Conservation (phyloP, 2,113 vertebrate species). For the Zosterops pallidus region DNA sequence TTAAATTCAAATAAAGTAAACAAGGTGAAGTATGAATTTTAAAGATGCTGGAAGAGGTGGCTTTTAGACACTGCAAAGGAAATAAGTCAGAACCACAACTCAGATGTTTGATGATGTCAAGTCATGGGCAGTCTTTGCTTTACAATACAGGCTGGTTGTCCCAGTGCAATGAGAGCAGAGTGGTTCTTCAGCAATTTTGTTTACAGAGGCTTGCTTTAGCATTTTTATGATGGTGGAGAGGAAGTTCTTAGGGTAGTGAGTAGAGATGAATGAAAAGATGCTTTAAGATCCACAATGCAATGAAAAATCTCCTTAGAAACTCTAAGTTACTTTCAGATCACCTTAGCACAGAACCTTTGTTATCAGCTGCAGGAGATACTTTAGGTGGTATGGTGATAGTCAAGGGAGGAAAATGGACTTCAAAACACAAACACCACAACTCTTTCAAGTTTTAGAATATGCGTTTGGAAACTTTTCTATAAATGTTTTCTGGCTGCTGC, state of each 20-base stretch:
- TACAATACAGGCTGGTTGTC: neutral
- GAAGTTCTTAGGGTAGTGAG: neutral
- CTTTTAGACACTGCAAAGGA: neutral
- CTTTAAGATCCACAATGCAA: neutral
- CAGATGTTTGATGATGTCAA: neutral
- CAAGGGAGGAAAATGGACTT: rapidly evolving
- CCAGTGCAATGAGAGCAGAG: neutral
- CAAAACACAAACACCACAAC: neutral
- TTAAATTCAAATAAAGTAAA: neutral
- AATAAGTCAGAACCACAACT: neutral
- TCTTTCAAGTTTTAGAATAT: neutral
- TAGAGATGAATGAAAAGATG: neutral
- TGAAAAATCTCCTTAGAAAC: neutral
- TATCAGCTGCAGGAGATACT: neutral
- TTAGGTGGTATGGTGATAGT: neutral
- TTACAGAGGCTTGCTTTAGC: neutral
- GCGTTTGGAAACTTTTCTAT: neutral
- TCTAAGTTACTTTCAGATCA: neutral
- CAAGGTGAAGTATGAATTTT: neutral
- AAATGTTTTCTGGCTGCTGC: neutral
- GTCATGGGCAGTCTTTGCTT: neutral
- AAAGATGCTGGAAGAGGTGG: neutral
- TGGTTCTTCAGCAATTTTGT: neutral
- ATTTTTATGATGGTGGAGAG: neutral
- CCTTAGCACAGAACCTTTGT: neutral